A percentile compares a stretch with the other conserved stretches of the same genome.
Evolutionary conservation across 1,140 invertebrate genomes (phyloP).

Genomic region (Cherax destructor): DNA sequence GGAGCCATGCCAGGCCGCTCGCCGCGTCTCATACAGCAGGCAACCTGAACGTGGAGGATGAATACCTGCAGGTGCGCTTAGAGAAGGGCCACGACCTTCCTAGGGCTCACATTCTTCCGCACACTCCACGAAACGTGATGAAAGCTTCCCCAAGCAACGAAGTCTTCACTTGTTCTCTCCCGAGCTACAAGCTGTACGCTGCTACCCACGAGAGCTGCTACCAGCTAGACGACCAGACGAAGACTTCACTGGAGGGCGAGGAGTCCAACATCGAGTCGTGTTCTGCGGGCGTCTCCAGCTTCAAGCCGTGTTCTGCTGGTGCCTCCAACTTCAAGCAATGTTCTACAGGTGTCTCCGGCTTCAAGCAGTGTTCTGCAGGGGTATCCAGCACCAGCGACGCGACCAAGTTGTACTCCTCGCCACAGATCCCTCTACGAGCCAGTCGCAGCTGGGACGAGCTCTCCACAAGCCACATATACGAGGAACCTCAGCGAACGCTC

Average conservation of each 20-base stretch:
- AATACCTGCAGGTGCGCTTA: not conserved
- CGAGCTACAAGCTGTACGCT: constrained; percentile 37
- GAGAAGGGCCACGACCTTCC: constrained; percentile 38
- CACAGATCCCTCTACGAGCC: constrained; percentile 41
- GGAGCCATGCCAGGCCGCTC: constrained; percentile 48
- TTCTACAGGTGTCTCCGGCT: not conserved
- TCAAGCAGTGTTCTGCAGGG: constrained; percentile 9
- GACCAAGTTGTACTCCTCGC: constrained; percentile 45
- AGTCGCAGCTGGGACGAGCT: constrained; percentile 62
- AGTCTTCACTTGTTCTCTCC: constrained; percentile 36
- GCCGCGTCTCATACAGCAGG: constrained; percentile 1
- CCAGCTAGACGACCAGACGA: constrained; percentile 9
- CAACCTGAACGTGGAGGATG: constrained; percentile 11
- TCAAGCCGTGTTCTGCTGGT: not conserved
- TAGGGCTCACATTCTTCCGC: constrained; percentile 18
- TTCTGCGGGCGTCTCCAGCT: no score
- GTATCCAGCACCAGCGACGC: constrained; percentile 23
- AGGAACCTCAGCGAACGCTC: constrained; percentile 30
- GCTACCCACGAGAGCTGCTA: not conserved
- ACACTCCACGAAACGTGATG: constrained; percentile 2
- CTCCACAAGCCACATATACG: constrained; percentile 58
- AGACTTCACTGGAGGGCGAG: constrained; percentile 2
- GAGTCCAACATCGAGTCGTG: not conserved
- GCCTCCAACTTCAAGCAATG: not conserved
- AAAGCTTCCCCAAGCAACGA: not conserved